phyloP scores from a whole-genome alignment of 1,140 invertebrate genomes.

The Drosophila guanche region DNA sequence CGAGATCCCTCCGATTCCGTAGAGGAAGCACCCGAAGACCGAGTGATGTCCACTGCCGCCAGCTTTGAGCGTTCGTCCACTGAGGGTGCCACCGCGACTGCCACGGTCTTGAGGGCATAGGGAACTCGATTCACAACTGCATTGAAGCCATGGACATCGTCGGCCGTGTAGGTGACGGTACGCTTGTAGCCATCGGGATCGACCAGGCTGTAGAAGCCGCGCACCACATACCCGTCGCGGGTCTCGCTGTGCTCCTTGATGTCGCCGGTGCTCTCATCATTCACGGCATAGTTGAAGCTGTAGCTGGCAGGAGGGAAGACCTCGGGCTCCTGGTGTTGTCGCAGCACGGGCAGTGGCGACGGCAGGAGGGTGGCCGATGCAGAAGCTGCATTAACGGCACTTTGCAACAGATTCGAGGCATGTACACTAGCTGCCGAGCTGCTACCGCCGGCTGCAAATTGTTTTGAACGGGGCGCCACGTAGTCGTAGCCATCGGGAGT shows the following conservation, averaged over 20 bases:
- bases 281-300: conserved; percentile 62
- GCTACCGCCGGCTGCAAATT: conserved; percentile 33
- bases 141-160: conserved; percentile 85
- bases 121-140: conserved; percentile 84
- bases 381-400: conserved; percentile 26
- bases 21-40: background rate
- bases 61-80: conserved; percentile 50
- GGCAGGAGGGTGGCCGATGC: conserved; percentile 28
- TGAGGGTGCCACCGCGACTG: conserved; percentile 5
- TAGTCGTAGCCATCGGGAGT: conserved; percentile 68
- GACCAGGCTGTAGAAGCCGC: conserved; percentile 61
- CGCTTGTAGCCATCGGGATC: conserved; percentile 83
- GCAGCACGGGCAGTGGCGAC: conserved; percentile 35
- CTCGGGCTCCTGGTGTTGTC: conserved; percentile 37
- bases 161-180: conserved; percentile 85
- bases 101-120: conserved; percentile 49
- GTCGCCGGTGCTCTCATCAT: conserved; percentile 63
- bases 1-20: background rate
- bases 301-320: conserved; percentile 61
- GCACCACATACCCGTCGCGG: conserved; percentile 60
- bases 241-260: conserved; percentile 71
- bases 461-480: conserved; percentile 8
- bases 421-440: conserved; percentile 21
- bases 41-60: background rate
- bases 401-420: conserved; percentile 44